These are phyloP conservation scores for Porites lutea DNA, from an alignment of 64 coral and sea anemone genomes.

Conservation along the genomic window DNA sequence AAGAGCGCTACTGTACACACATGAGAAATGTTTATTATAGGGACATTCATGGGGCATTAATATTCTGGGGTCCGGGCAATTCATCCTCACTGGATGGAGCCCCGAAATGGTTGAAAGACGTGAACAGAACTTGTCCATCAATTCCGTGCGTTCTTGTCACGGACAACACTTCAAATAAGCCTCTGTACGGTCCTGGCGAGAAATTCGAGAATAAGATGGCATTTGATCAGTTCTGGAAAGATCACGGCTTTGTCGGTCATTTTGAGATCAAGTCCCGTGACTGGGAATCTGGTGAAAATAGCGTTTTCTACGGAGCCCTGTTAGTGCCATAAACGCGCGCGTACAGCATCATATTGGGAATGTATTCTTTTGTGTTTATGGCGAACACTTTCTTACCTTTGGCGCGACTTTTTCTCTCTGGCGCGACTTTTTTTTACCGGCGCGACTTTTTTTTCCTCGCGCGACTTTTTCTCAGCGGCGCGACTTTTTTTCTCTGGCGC, in stretches of 20 bases:
- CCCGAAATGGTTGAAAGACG: slow-evolving; percentile 26
- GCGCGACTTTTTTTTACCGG: too few relatives aligned
- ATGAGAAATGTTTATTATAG: slow-evolving; percentile 36
- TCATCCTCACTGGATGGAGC: slow-evolving; percentile 53
- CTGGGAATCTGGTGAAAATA: slow-evolving; percentile 67
- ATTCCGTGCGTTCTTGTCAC: slow-evolving; percentile 66
- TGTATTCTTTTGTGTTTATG: too few relatives aligned
- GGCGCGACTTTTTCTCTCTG: too few relatives aligned
- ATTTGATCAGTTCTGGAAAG: slow-evolving; percentile 60
- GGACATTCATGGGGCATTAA: slow-evolving; percentile 31
- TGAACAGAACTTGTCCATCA: neutral
- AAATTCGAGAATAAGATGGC: slow-evolving; percentile 60
- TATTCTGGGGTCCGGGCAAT: slow-evolving; percentile 68
- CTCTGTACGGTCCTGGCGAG: slow-evolving; percentile 52
- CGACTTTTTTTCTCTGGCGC: too few relatives aligned
- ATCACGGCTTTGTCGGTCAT: slow-evolving; percentile 51
- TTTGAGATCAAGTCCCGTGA: slow-evolving; percentile 74
- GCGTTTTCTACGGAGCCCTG: too few relatives aligned
- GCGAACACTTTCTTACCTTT: too few relatives aligned
- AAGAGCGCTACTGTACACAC: slow-evolving; percentile 14
- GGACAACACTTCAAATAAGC: slow-evolving; percentile 24
- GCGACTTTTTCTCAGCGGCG: too few relatives aligned
- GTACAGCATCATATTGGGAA: too few relatives aligned
- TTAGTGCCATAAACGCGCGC: too few relatives aligned
- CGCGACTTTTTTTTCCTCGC: too few relatives aligned